Base-by-base conservation (phyloP, 2,797 vertebrate species). In the Mus minutoides region DNA sequence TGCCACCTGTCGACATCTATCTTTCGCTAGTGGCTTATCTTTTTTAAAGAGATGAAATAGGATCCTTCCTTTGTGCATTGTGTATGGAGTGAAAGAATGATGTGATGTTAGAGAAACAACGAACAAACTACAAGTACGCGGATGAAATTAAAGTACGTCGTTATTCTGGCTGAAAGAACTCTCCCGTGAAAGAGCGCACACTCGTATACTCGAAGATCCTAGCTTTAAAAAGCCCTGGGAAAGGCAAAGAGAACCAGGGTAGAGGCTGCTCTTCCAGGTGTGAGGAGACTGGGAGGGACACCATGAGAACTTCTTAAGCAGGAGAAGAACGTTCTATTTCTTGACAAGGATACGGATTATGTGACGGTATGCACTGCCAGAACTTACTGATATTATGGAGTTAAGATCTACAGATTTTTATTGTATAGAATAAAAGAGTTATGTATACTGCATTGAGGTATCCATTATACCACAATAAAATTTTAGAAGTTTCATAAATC, bases 361-460 rank as follows among this genome's bases (percentile, higher is more conserved):
- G 49, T 52, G 60, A 71, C 11, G 4, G 3, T 54, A 22, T 21
- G 10, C 19, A 21, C 29, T 87, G 79, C 58, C 56, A 88, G 84
- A 95, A 90, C 43, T 46, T 49, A 76, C 19, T 49, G 34, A 82
- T 78, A 5, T 46, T n/a, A 31, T 24, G 75, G 0, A 46, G 78
- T 73, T 83, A 46, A 95, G 40, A 94, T 60, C 43, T 56, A 69
- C 62, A 62, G 6, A 93, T 92, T 95, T 26, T 26, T 21, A 84
- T 34, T 73, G 14, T 54, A 87, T 80, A 46, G 52, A 80, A 93
- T 62, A 60, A 49, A 46, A 67, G 3, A 34, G 14, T 4, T 46
- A 77, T 60, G n/a, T 37, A 21, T 88, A 46, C 21, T 60, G 7
- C 58, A 14, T 46, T 43, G 52, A 58, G 3, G 46, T 58, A 75